Evolutionary conservation across 2,797 vertebrate genomes (phyloP), one percentile per base, ranked within the genome.

Genomic region (Bradypodion ventrale): DNA sequence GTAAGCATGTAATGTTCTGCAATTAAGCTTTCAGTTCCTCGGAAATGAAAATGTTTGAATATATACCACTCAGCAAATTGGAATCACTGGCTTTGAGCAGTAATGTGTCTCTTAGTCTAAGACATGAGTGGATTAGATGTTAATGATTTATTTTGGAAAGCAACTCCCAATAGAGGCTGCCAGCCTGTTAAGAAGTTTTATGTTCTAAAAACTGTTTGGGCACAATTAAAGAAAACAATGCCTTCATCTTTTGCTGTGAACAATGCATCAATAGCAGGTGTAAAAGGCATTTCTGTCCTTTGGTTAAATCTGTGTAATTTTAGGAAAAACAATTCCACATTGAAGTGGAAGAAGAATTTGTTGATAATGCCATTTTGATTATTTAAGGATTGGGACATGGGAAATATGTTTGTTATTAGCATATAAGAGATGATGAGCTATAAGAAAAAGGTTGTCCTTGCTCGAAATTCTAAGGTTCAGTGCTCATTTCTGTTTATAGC

Each of bases 21-120:
- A 79, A 63, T 60, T 68, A 9, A 78, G 37, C 8, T 65, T 86
- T 75, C 19, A 78, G 29, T 72, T 69, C 12, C 78, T 88, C 6
- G 25, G 72, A 5, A 40, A 13, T n/a, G 63, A 76, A 16, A 46
- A 12, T 19, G 29, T 25, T 37, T 78, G 49, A 2, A 10, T 3
- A 75, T 87, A 59, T 12, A n/a, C 0, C 29, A 5, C 40, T 78
- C 15, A 37, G 37, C 1, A 69, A 32, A 27, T 15, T 60, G 7
- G 74, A 8, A 78, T 78, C 37, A 19, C 37, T 7, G 13, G 37
- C 49, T 83, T 77, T 6, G 23, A 35, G 69, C 10, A 29, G 52
- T 44, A 78, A 69, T n/a, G 42, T 77, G 49, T 25, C 16, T 37
- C 6, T 70, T 77, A n/a, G n/a, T n/a, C n/a, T n/a, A n/a, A n/a